Evolutionary conservation across 2,797 vertebrate genomes (phyloP), one percentile per base, ranked within the genome.

Genomic region (Brotula barbata): DNA sequence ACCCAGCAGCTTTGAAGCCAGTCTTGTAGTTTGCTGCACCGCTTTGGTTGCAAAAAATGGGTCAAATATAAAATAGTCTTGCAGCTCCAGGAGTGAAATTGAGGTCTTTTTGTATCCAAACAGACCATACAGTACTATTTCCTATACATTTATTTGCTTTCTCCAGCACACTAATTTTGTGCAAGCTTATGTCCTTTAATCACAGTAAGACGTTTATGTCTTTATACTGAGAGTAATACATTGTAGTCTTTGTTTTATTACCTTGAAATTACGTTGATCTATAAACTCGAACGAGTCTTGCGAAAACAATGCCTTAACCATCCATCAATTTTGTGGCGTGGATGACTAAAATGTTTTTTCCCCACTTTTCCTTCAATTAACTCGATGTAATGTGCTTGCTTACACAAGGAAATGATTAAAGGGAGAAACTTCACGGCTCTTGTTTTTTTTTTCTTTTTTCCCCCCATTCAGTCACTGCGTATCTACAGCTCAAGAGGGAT

Each of bases 201-300:
- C 80, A 82, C 48, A 44, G 51, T 45, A 56, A 60, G 58, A 59
- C 70, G 61, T 72, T 50, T 1, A 19, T 39, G 48, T 73, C 77
- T 53, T 50, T 52, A 4, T 40, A 54, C 66, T 61, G 82, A 75
- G 64, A 71, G 64, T 77, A 76, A 75, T 81, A 71, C 25, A 68
- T 69, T 70, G 72, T 71, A 57, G 55, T 77, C 40, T 69, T 67
- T 68, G 49, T 80, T 86, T 81, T 82, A 84, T 83, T 72, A 80
- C 77, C 72, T 75, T 66, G 0, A 7, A 83, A 82, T 87, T 77
- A 78, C 78, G 78, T 78, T 80, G 77, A 85, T 80, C 73, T 81
- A 77, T 78, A 52, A 67, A 41, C 39, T 21, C n/a, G 69, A 80
- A 83, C 54, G 59, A 68, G 71, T 84, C 66, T 66, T 58, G 46